phyloP scores from a whole-genome alignment of 2,113 vertebrate genomes.

The Prolemur simus region DNA sequence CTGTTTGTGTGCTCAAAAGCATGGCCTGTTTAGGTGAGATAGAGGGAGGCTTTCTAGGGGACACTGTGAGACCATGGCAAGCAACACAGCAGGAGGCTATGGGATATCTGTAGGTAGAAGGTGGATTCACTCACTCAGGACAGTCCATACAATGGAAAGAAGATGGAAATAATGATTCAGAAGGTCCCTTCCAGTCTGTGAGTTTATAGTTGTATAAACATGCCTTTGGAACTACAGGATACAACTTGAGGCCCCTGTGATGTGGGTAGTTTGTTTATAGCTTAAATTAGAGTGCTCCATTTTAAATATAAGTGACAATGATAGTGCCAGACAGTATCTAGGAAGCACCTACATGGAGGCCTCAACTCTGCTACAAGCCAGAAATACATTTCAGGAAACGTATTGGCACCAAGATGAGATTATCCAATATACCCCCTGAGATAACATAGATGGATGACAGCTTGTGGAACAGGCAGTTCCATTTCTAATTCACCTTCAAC shows the following conservation, averaged over 20 bases:
- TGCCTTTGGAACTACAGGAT: neutral
- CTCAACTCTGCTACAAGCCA: neutral
- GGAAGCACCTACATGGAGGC: neutral
- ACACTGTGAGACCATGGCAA: neutral
- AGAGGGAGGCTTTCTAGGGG: neutral
- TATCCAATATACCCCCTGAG: slow-evolving; percentile 2
- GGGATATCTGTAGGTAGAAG: neutral
- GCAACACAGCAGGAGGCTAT: neutral
- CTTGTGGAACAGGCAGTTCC: neutral
- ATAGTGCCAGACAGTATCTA: rapidly evolving
- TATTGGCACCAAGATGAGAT: slow-evolving; percentile 32
- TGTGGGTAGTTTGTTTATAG: slow-evolving; percentile 28
- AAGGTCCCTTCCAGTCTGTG: neutral
- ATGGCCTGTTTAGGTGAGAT: too few species aligned
- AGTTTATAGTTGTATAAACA: neutral
- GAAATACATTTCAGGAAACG: slow-evolving; percentile 26
- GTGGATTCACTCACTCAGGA: neutral
- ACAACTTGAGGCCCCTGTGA: neutral
- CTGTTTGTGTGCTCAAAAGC: neutral
- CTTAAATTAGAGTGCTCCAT: slow-evolving; percentile 18
- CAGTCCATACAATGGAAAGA: neutral
- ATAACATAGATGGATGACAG: slow-evolving; percentile 3
- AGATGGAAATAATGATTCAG: neutral
- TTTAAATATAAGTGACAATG: slow-evolving; percentile 40
- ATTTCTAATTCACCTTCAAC: neutral